Evolutionary conservation across 1,140 invertebrate genomes (phyloP).

Genomic region (Lysiphlebus fabarum): DNA sequence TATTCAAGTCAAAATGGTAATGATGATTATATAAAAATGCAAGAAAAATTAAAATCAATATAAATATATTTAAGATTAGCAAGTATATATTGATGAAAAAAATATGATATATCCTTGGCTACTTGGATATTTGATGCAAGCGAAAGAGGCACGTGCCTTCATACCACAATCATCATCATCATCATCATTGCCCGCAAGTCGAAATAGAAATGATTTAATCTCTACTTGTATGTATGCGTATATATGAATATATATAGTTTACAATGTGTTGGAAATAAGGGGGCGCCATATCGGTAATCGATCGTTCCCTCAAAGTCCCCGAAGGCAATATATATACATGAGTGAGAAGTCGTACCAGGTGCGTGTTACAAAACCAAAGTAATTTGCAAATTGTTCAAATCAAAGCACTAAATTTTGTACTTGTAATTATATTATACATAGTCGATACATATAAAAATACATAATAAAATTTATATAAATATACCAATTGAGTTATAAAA

Average conservation of each 20-base stretch:
- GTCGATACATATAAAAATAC: no score
- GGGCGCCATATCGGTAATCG: constrained; percentile 14
- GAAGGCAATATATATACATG: constrained; percentile 9
- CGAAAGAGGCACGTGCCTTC: constrained; percentile 7
- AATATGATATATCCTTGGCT: no score
- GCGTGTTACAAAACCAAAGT: constrained; percentile 17
- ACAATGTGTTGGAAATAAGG: not conserved
- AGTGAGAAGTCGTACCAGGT: constrained; percentile 24
- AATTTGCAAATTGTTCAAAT: constrained; percentile 20
- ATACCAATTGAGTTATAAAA: no score
- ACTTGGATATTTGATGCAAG: no score
- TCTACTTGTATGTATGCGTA: no score
- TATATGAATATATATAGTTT: not conserved
- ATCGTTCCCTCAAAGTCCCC: constrained; percentile 13
- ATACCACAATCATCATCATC: constrained; percentile 11
- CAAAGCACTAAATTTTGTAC: constrained; percentile 14
- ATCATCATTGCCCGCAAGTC: not conserved
- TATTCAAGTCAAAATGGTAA: no score
- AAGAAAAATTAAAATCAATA: no score
- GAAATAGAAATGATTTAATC: constrained; percentile 22
- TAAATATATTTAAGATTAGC: no score
- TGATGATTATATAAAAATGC: no score
- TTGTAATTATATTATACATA: no score
- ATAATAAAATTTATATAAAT: no score
- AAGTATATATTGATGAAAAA: no score